A percentile compares a stretch with the other conserved stretches of the same genome.
Conservation (phyloP, 2,797 vertebrate species). For the Crenichthys baileyi region DNA sequence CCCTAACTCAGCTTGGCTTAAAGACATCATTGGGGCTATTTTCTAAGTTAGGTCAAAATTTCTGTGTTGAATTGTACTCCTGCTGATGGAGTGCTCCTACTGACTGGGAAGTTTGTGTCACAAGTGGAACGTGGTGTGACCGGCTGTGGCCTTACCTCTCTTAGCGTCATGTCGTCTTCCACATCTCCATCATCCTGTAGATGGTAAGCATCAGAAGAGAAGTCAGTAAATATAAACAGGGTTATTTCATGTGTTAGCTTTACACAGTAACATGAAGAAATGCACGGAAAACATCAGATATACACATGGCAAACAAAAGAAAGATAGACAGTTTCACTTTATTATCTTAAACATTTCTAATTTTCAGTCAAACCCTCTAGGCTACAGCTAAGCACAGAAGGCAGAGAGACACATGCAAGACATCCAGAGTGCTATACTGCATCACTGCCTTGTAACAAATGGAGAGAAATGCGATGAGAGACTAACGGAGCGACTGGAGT, state of each 20-base stretch:
- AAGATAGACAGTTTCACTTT: not conserved
- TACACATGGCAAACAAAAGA: conserved; percentile 13
- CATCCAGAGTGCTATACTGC: conserved; percentile 32
- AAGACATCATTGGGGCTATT: not conserved
- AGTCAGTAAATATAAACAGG: conserved; percentile 15
- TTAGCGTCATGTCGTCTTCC: conserved; percentile 84
- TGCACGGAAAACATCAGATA: not conserved
- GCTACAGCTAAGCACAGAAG: conserved; percentile 24
- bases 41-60: not conserved
- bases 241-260: not conserved
- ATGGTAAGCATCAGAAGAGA: conserved; percentile 18
- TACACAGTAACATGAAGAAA: conserved; percentile 3
- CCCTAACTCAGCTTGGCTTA: not conserved
- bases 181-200: conserved; percentile 79
- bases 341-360: conserved; percentile 17
- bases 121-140: not conserved
- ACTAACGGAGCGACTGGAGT: conserved; percentile 60
- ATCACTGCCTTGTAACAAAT: conserved; percentile 35
- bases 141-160: conserved; percentile 76
- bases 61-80: not conserved
- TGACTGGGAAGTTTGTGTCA: not conserved
- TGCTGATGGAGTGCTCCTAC: not conserved
- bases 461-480: conserved; percentile 59
- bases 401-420: conserved; percentile 37
- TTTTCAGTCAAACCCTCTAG: conserved; percentile 2